A percentile compares a stretch with the other conserved stretches of the same genome.
These are phyloP conservation scores for Diplodus puntazzo DNA, from an alignment of 2,797 vertebrate species.

Conservation along the genomic window DNA sequence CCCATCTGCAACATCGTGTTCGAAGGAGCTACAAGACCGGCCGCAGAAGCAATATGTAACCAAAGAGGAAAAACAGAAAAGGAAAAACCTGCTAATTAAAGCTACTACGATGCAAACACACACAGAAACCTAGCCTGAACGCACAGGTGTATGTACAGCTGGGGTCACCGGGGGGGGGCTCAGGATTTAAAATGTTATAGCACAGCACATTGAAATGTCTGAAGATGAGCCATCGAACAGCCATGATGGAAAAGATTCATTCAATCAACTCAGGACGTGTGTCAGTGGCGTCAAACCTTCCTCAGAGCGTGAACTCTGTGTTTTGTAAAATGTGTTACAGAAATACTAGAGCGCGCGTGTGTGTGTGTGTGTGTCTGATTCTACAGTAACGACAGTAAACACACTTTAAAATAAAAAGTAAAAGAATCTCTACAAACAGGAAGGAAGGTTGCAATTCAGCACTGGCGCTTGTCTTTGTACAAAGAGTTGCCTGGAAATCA, in stretches of 20 bases:
- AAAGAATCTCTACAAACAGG: conserved; percentile 43
- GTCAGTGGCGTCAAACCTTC: conserved; percentile 13
- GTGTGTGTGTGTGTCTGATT: background rate
- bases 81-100: conserved; percentile 42
- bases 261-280: conserved; percentile 24
- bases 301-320: conserved; percentile 10
- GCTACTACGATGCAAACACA: conserved; percentile 74
- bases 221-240: conserved; percentile 62
- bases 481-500: conserved; percentile 85
- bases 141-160: conserved; percentile 76
- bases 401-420: conserved; percentile 16
- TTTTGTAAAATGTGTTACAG: conserved; percentile 40
- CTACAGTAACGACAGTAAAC: conserved; percentile 47
- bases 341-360: conserved; percentile 38
- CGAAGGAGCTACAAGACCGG: conserved; percentile 63
- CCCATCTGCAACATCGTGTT: conserved; percentile 45
- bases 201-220: conserved; percentile 70
- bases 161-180: conserved; percentile 66
- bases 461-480: conserved; percentile 92
- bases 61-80: conserved; percentile 1
- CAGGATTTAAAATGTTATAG: conserved; percentile 59
- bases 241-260: conserved; percentile 42
- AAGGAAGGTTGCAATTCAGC: conserved; percentile 83
- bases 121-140: conserved; percentile 68
- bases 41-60: conserved; percentile 59